These are phyloP conservation scores for Scolopax mira DNA, from an alignment of 2,113 vertebrate genomes.

Conservation along the genomic window DNA sequence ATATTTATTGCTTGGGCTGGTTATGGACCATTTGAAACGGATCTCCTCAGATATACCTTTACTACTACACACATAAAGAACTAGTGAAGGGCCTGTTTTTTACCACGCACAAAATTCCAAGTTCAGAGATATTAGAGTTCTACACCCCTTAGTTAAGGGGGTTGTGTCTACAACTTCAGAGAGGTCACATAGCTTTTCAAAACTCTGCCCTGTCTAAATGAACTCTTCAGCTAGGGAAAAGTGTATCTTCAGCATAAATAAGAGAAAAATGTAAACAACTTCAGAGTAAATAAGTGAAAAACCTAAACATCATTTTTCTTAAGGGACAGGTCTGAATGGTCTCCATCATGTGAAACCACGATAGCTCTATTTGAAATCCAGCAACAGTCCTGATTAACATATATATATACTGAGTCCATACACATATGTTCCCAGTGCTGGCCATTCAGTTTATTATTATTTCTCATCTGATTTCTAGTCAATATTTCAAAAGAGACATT, in stretches of 20 bases:
- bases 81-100: not conserved
- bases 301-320: not conserved
- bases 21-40: not conserved
- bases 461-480: slow-evolving; percentile 12
- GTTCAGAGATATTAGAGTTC: not conserved
- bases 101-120: not conserved
- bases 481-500: not conserved
- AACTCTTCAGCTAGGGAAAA: not conserved
- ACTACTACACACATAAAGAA: not conserved
- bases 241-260: not conserved
- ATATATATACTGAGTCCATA: not conserved
- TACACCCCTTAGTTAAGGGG: not conserved
- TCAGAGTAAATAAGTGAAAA: not conserved
- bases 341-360: not conserved
- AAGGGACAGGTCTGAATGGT: not conserved
- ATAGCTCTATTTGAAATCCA: not conserved
- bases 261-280: not conserved
- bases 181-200: not conserved
- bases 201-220: not conserved
- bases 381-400: not conserved
- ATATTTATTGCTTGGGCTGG: not conserved
- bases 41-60: not conserved
- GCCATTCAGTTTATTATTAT: slow-evolving; percentile 1
- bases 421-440: not conserved
- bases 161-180: not conserved